phyloP scores from a whole-genome alignment of 1,140 invertebrate species.

The Pogonomyrmex californicus region DNA sequence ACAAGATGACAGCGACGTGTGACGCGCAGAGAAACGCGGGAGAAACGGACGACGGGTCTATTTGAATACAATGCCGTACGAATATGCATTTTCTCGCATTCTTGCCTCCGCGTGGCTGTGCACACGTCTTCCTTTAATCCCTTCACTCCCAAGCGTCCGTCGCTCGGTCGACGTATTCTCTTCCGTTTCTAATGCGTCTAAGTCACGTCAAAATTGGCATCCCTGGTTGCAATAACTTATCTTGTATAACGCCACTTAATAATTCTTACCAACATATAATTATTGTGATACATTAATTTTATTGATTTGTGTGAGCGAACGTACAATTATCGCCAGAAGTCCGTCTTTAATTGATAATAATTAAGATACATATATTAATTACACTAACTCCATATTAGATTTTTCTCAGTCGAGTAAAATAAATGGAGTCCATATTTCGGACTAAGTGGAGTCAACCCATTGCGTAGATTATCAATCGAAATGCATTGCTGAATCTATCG shows the following conservation, averaged over 20 bases:
- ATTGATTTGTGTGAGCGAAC: not conserved
- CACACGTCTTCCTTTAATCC: conserved; percentile 29
- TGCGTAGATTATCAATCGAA: not conserved
- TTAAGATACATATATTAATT: not conserved
- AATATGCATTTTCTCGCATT: conserved; percentile 73
- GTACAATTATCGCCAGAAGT: not conserved
- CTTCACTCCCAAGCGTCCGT: conserved; percentile 12
- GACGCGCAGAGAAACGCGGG: conserved; percentile 8
- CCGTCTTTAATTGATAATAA: not conserved
- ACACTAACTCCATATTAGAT: not conserved
- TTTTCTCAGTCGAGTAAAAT: not conserved
- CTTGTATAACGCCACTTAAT: not conserved
- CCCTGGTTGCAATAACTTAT: not conserved
- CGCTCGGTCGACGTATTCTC: not conserved
- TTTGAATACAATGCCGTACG: conserved; percentile 74
- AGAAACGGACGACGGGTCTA: conserved; percentile 49
- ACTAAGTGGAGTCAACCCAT: no score
- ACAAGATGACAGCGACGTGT: conserved; percentile 54
- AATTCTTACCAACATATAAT: not conserved
- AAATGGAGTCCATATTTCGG: not conserved
- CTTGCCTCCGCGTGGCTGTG: conserved; percentile 59
- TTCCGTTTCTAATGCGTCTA: not conserved
- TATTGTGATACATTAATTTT: not conserved
- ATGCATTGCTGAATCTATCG: conserved; percentile 11
- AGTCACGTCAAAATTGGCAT: not conserved